Base-by-base conservation (phyloP, 2,113 vertebrate species). In the Cheirogaleus medius region DNA sequence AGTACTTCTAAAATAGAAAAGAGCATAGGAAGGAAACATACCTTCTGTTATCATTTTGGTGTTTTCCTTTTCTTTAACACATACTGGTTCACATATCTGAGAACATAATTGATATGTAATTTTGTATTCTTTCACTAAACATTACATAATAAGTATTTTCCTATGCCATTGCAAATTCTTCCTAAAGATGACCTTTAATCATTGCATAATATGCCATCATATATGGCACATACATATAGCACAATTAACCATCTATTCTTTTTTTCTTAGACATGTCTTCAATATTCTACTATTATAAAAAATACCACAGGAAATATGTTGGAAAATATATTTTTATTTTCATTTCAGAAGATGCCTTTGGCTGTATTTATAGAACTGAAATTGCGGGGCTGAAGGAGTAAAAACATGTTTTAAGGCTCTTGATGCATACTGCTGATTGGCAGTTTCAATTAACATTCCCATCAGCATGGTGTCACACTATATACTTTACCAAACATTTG, bases 271-370 rank as follows among this genome's bases (percentile, higher is more conserved):
- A 81, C 5, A 32, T 76, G 9, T 56, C 74, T 94, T 96, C 44
- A 94, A 23, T 78, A 83, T 87, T 92, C 44, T 94, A 27, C 74
- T 92, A 54, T 94, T 89, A n/a, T 69, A 90, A 89, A 77, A 66
- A 60, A 44, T 32, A 86, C 13, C 29, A 64, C 17, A 69, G n/a
- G 32, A 29, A 90, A 52, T 88, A 81, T 91, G 39, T 71, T 86
- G 10, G 37, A 96, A 21, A 64, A 64, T 44, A 54, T 49, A 37
- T 73, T 64, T 87, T 86, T 47, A 87, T 87, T 76, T 95, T 94
- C 18, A 78, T 80, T 97, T 94, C 69, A 77, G 49, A 58, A 52
- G 63, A 91, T 73, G 52, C 21, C 58, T 87, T 97, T 92, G 84
- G n/a, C 29, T 76, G 25, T 54, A 54, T 95, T 69, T 54, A 42